phyloP scores from a whole-genome alignment of 1,140 invertebrate species.

The Diabrotica virgifera region DNA sequence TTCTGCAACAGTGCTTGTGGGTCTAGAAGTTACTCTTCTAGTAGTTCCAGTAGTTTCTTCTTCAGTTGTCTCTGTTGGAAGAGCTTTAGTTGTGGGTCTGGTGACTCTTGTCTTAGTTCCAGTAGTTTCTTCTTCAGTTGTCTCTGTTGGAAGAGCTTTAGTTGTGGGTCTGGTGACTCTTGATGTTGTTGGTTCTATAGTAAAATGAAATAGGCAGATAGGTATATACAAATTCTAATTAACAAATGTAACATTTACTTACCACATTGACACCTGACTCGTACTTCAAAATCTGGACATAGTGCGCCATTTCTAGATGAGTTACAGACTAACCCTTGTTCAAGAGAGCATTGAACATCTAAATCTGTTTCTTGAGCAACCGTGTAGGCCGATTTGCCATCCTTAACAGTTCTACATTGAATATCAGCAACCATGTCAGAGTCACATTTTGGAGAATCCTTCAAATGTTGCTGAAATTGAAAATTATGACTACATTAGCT shows the following conservation, averaged over 20 bases:
- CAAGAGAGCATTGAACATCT: not conserved
- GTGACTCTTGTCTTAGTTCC: conserved; percentile 59
- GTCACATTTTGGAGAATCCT: conserved; percentile 55
- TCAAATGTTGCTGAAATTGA: conserved; percentile 39
- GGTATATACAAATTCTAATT: no score
- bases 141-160: no score
- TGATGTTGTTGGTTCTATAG: no score
- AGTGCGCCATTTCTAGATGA: conserved; percentile 43
- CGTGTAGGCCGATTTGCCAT: conserved; percentile 50
- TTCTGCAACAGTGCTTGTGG: no score
- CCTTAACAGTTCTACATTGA: conserved; percentile 65
- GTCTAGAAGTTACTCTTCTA: no score
- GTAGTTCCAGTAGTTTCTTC: conserved; percentile 40
- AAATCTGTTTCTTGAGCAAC: conserved; percentile 46
- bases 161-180: no score
- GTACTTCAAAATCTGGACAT: no score
- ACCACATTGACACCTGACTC: no score
- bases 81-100: no score
- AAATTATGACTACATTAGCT: no score
- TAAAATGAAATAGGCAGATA: no score
- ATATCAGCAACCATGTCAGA: conserved; percentile 65
- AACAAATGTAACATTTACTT: no score
- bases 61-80: conserved; percentile 22
- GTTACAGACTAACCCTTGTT: conserved; percentile 62
- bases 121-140: conserved; percentile 58